These are phyloP conservation scores for Ceryle rudis DNA, from an alignment of 2,797 vertebrate species.

Conservation along the genomic window DNA sequence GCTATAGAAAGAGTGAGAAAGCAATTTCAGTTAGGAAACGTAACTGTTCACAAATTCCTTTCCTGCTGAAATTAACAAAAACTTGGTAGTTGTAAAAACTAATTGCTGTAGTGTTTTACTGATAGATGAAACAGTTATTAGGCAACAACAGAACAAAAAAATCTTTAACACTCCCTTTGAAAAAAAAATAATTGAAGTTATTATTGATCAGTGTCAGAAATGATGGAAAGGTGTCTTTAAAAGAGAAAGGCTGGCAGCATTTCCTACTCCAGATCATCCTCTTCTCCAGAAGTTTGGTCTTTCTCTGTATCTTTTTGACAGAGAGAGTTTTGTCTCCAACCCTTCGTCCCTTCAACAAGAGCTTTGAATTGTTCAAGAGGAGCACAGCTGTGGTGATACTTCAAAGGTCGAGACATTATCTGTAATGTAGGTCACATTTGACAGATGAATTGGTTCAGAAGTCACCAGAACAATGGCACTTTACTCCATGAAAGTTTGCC, in stretches of 20 bases:
- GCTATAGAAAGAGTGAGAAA: background rate
- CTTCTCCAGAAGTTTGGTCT: background rate
- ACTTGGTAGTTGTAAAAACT: background rate
- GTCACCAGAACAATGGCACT: background rate
- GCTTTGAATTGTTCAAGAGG: background rate
- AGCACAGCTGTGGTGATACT: background rate
- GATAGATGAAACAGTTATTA: background rate
- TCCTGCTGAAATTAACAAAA: background rate
- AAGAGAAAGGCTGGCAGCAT: background rate
- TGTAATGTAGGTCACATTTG: background rate
- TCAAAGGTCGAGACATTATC: background rate
- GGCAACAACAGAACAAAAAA: background rate
- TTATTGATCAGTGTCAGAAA: background rate
- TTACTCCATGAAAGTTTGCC: background rate
- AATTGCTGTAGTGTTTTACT: background rate
- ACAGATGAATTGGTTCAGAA: background rate
- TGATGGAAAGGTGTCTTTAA: background rate
- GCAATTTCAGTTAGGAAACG: background rate
- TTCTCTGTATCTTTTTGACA: background rate
- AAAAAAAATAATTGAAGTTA: background rate
- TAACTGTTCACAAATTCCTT: background rate
- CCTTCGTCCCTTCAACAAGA: background rate
- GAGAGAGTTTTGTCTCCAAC: background rate
- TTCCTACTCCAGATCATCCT: background rate
- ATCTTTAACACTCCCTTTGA: background rate